phyloP scores from a whole-genome alignment of 2,797 vertebrate species.

The Bradypus variegatus region DNA sequence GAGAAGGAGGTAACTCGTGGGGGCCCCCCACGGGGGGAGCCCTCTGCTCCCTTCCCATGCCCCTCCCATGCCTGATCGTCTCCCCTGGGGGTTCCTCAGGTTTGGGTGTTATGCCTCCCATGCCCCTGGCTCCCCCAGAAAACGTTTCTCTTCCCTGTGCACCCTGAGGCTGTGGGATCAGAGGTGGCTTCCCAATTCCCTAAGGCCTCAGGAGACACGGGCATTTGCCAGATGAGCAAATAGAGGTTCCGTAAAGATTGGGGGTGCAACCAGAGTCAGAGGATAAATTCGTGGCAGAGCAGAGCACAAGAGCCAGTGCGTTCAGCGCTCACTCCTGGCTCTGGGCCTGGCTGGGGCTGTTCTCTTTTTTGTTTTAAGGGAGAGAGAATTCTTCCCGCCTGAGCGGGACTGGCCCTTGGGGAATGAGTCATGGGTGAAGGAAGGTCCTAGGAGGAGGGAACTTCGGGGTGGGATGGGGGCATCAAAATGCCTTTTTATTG shows the following conservation, averaged over 20 bases:
- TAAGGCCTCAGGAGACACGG: background rate
- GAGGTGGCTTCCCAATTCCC: background rate
- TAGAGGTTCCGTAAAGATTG: background rate
- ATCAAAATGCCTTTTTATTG: background rate
- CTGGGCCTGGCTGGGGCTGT: background rate
- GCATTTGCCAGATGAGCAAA: background rate
- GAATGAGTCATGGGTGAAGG: background rate
- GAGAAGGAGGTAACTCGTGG: conserved; percentile 83
- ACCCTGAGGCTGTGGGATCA: background rate
- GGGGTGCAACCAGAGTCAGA: background rate
- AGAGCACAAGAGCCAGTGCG: background rate
- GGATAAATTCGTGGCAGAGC: background rate
- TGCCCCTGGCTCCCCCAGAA: background rate
- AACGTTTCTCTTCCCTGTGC: background rate
- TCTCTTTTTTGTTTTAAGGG: background rate
- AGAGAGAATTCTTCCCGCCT: background rate
- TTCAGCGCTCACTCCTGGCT: background rate
- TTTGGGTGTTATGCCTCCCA: background rate
- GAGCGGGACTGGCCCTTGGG: background rate
- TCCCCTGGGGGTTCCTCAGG: no score
- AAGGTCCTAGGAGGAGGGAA: background rate
- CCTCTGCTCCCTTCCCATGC: background rate
- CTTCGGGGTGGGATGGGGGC: background rate
- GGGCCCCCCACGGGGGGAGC: background rate
- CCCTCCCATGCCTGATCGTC: background rate